Base-by-base conservation (phyloP, 2,888 invertebrate genomes). In the Chromoteleia sp. region DNA sequence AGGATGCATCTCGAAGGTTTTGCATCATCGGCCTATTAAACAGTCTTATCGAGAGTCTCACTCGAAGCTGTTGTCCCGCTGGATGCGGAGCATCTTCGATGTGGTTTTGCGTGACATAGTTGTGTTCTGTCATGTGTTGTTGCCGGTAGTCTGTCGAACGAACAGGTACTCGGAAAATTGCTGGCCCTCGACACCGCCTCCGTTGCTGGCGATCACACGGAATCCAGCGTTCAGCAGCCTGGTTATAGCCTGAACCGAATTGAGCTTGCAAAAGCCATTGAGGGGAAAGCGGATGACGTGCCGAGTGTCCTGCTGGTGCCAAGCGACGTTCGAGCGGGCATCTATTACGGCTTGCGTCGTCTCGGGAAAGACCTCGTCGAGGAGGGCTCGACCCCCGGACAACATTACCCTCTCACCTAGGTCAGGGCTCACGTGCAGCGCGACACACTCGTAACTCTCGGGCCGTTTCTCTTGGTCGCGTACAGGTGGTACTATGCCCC, bases 161-260 rank as follows among this genome's bases (percentile, higher is more conserved):
- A 97, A 95, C 88, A 97, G 93, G 92, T 97, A 97, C 92, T 97
- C 97, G 87, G 96, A 96, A 92, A 97, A 97, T 92, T 97, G 97
- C 89, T 97, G 97, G 3, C 97, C 96, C 89, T 97, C 97, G 36
- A 97, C 97, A 2, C 97, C 97, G 15, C 97, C 97, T 0, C 97
- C 97, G 86, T 96, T 96, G 89, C 97, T 96, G 21, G 97, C 97
- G 58, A 95, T 95, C 76, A 97, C 94, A 84, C 94, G 94, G 92
- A 97, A 97, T 61, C 95, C 95, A 81, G 95, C 94, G 89, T 96
- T 96, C 50, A 97, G 92, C 52, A 97, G 93, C 89, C 96, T 94
- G 84, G 96, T 96, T 87, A 97, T 95, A 80, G 96, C 97, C 92
- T 97, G 97, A 82, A 97, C 95, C n/a, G 97, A 97, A 91, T 97